A percentile compares a stretch with the other conserved stretches of the same genome.
phyloP scores from a whole-genome alignment of 2,797 vertebrate genomes.

The Argya squamiceps region DNA sequence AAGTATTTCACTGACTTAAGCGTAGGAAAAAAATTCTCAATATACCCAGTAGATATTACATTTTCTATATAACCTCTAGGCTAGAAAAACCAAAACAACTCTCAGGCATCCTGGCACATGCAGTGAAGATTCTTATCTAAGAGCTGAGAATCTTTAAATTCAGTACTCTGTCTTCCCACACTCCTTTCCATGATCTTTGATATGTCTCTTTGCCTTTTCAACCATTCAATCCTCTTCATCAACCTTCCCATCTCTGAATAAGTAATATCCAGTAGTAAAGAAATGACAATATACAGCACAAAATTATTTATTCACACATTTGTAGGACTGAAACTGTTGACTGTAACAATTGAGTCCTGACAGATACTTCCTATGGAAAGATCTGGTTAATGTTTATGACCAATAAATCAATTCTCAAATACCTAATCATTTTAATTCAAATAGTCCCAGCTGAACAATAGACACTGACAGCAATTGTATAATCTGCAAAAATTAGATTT shows the following conservation, averaged over 20 bases:
- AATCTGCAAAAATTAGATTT: not conserved
- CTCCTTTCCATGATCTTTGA: not conserved
- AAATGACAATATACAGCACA: not conserved
- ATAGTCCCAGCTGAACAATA: not conserved
- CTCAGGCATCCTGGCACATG: not conserved
- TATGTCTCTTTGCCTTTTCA: not conserved
- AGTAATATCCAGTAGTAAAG: not conserved
- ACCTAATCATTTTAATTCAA: not conserved
- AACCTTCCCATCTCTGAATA: not conserved
- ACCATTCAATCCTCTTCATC: not conserved
- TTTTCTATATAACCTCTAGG: not conserved
- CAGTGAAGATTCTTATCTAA: not conserved
- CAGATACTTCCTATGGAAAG: not conserved
- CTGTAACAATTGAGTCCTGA: not conserved
- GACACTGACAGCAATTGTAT: not conserved
- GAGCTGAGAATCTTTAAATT: not conserved
- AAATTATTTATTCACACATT: not conserved
- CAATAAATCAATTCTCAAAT: not conserved
- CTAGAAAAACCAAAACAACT: not conserved
- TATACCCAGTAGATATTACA: not conserved
- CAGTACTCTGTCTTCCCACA: not conserved
- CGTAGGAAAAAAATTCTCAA: not conserved
- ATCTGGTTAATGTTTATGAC: not conserved
- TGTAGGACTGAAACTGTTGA: not conserved
- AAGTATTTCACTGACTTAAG: not conserved